Evolutionary conservation across 53 echinoderm and acorn worm species (phyloP).

Genomic region (Luidia sarsii): DNA sequence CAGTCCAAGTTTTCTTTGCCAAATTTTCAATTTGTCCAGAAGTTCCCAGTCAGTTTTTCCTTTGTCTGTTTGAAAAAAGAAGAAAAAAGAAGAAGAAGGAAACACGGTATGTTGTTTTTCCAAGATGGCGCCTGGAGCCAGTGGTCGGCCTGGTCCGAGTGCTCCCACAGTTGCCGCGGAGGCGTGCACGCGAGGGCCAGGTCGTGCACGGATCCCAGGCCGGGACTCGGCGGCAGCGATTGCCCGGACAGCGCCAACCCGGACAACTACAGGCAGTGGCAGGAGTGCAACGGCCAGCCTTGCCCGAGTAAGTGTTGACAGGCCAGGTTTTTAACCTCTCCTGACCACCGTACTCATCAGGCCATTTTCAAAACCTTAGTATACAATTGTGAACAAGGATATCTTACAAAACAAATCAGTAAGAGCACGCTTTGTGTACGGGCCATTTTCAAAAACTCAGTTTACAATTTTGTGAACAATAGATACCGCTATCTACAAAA

Average conservation of each 20-base stretch:
- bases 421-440: too few species aligned
- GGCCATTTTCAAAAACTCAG: too few species aligned
- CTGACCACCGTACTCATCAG: too few species aligned
- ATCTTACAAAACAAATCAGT: not conserved
- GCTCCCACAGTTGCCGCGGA: conserved; percentile 73
- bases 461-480: too few species aligned
- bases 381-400: not conserved
- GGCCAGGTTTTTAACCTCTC: not conserved
- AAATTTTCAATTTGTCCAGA: too few species aligned
- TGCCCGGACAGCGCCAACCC: conserved; percentile 57
- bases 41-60: too few species aligned
- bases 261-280: conserved; percentile 68
- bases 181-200: conserved; percentile 81
- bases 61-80: too few species aligned
- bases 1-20: too few species aligned
- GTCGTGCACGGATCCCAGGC: conserved; percentile 79
- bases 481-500: too few species aligned
- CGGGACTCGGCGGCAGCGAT: conserved; percentile 60
- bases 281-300: conserved; percentile 70
- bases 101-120: not conserved
- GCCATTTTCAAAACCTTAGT: not conserved
- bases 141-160: conserved; percentile 83
- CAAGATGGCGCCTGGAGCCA: conserved; percentile 78
- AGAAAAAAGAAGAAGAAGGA: too few species aligned
- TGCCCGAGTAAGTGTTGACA: conserved; percentile 70